phyloP scores from a whole-genome alignment of 2,888 invertebrate species.

The Drosophila leonis region DNA sequence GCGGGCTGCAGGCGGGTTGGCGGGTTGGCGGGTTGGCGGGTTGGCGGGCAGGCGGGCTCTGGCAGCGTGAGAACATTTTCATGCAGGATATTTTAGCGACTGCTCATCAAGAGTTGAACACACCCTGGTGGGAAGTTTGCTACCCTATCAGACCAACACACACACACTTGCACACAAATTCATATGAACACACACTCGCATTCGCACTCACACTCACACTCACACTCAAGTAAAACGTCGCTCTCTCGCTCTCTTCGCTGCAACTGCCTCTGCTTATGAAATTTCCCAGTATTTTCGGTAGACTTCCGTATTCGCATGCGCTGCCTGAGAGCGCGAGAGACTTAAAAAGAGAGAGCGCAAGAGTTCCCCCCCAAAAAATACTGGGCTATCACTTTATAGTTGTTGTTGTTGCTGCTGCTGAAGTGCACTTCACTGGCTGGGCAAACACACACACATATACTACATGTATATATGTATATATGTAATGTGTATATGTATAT shows the following conservation, averaged over 20 bases:
- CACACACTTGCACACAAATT: constrained; percentile 14
- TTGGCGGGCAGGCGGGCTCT: constrained; percentile 33
- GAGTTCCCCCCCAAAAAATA: constrained; percentile 46
- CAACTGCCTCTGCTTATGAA: constrained; percentile 58
- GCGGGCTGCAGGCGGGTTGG: constrained; percentile 10
- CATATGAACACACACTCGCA: not conserved
- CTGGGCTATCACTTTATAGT: constrained; percentile 56
- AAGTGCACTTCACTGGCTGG: constrained; percentile 74
- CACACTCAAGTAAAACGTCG: constrained; percentile 15
- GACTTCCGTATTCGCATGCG: constrained; percentile 72
- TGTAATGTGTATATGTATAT: not conserved
- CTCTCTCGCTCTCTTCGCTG: constrained; percentile 19
- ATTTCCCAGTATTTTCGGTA: constrained; percentile 68
- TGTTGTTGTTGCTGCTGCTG: constrained; percentile 39
- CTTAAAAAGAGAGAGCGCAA: constrained; percentile 13
- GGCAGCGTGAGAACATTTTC: constrained; percentile 80
- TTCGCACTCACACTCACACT: not conserved
- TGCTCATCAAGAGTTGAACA: constrained; percentile 79
- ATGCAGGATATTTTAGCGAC: constrained; percentile 75
- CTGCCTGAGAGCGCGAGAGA: constrained; percentile 22
- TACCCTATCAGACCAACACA: constrained; percentile 61
- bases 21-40: constrained; percentile 18
- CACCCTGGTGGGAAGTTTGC: constrained; percentile 81
- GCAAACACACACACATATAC: constrained; percentile 42
- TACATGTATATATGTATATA: not conserved